Evolutionary conservation across 2,113 vertebrate species (phyloP), one percentile per base, ranked within the genome.

Genomic region (Rana temporaria): DNA sequence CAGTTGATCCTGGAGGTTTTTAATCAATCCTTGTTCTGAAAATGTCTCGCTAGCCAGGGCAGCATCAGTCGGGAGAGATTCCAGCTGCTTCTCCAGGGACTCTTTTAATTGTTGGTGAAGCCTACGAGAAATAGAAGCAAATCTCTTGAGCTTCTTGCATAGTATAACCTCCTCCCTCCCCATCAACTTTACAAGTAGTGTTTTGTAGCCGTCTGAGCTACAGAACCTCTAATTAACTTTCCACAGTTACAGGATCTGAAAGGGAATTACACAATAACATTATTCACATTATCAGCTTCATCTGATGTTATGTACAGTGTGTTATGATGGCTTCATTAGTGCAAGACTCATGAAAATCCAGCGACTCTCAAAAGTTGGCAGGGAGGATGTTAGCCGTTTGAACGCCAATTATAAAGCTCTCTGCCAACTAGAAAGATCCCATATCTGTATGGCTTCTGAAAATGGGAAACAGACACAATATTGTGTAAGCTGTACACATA

Each of bases 1-100:
- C 55, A 98, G 85, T 2, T 99, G 97, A 22, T 98, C 95, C 82
- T 95, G 92, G 71, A 99, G 94, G 84, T 93, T 95, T 89, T 52
- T 93, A 79, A 96, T 77, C 68, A 90, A 30, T 3, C 85, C 85
- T 18, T 94, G 92, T 81, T 96, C 95, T 73, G 90, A 86, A 87
- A 87, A 71, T 6, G 84, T 24, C 76, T 90, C 91, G 71, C 75
- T 87, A 81, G 87, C 93, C 64, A 64, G 38, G 32, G 86, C 85
- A 60, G 89, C 4, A 1, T 81, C 86, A 63, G 85, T 71, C 7
- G 95, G 91, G 81, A 96, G 38, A 53, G 84, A 59, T n/a, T 97
- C 93, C 63, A 98, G 87, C 55, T 96, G 95, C 80, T 91, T 95
- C 89, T 96, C 94, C 82, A 97, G 81, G 42, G 88, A 88, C 32